These are phyloP conservation scores for Apamea sordens DNA, from an alignment of 2,888 invertebrate species.

Conservation along the genomic window DNA sequence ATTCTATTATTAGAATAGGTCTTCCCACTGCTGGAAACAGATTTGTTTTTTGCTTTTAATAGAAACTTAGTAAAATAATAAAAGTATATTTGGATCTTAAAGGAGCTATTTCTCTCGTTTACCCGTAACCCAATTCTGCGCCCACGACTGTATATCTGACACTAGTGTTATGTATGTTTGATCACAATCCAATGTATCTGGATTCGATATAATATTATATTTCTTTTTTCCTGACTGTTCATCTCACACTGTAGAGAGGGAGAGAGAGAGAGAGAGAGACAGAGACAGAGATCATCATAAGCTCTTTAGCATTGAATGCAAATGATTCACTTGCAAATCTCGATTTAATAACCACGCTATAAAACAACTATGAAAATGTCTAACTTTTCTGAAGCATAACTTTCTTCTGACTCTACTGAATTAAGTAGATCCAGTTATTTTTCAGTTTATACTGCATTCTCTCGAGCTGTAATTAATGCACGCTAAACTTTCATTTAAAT, in stretches of 20 bases:
- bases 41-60: not conserved
- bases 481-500: slow-evolving; percentile 43
- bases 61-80: not conserved
- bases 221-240: too few species aligned
- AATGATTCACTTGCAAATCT: slow-evolving; percentile 19
- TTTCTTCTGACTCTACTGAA: slow-evolving; percentile 40
- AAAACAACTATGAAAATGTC: slow-evolving; percentile 21
- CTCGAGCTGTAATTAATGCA: slow-evolving; percentile 35
- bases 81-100: not conserved
- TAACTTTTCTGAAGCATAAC: slow-evolving; percentile 20
- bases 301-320: not conserved
- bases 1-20: slow-evolving; percentile 14
- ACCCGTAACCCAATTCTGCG: too few species aligned
- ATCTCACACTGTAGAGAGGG: too few species aligned
- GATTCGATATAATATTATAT: too few species aligned
- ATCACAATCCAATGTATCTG: too few species aligned
- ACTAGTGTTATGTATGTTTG: too few species aligned
- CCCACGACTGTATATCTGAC: too few species aligned
- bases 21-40: not conserved
- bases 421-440: slow-evolving; percentile 42
- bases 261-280: too few species aligned
- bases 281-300: not conserved
- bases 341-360: slow-evolving; percentile 5
- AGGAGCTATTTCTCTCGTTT: too few species aligned
- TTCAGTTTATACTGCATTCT: slow-evolving; percentile 38